Percentiles rank a stretch among this genome's conserved stretches.
phyloP scores from a whole-genome alignment of 2,797 vertebrate species.

The Syncerus caffer region DNA sequence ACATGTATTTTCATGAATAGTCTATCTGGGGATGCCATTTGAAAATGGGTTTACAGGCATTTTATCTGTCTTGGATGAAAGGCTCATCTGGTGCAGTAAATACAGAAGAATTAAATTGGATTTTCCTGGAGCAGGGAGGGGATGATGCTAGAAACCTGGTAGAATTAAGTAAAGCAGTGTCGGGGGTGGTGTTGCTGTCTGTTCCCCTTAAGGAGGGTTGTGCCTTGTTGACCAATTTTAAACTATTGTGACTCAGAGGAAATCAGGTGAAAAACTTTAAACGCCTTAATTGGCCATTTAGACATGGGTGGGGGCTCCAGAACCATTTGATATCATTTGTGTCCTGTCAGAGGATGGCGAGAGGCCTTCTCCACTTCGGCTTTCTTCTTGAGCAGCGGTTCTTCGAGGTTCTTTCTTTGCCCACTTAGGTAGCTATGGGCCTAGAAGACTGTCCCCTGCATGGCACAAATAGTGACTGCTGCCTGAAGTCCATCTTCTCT shows the following conservation, averaged over 20 bases:
- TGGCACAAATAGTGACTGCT: not conserved
- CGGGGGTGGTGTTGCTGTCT: not conserved
- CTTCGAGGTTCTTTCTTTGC: not conserved
- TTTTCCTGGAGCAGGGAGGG: slow-evolving; percentile 7
- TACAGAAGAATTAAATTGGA: slow-evolving; percentile 15
- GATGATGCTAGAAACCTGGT: not conserved
- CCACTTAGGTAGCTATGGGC: not conserved
- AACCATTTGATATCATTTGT: not conserved
- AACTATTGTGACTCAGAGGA: slow-evolving; percentile 53
- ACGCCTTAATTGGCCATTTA: slow-evolving; percentile 17
- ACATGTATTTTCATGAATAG: not conserved
- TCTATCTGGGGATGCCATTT: not conserved
- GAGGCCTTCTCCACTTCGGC: not conserved
- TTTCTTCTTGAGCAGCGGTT: not conserved
- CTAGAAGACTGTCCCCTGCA: not conserved
- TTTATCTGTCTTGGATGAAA: not conserved
- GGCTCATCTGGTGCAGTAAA: not conserved
- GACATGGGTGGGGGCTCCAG: not conserved
- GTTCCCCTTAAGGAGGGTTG: not conserved
- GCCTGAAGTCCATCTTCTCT: not conserved
- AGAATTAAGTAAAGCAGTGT: slow-evolving; percentile 56
- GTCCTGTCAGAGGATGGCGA: not conserved
- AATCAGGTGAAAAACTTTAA: slow-evolving; percentile 44
- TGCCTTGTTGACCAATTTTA: slow-evolving; percentile 24
- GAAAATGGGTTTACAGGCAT: not conserved